A percentile compares a stretch with the other conserved stretches of the same genome.
Evolutionary conservation across 2,797 vertebrate species (phyloP).

Genomic region (Mallotus villosus): DNA sequence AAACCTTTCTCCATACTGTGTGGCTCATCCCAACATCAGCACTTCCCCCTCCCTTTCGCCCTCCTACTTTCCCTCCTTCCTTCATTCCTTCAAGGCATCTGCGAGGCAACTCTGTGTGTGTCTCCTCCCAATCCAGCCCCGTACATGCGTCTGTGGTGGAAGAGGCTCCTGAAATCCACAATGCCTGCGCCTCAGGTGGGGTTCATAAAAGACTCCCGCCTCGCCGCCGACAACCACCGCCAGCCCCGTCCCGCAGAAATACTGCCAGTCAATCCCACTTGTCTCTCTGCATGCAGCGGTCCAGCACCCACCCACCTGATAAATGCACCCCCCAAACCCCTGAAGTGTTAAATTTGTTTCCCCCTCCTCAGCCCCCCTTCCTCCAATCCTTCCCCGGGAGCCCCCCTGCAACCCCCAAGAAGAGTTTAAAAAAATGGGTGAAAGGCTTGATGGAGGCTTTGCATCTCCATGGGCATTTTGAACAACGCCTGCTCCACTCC

Average conservation of each 20-base stretch:
- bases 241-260: constrained; percentile 67
- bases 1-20: constrained; percentile 49
- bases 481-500: constrained; percentile 86
- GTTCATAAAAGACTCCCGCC: constrained; percentile 59
- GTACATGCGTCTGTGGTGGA: constrained; percentile 42
- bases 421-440: constrained; percentile 68
- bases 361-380: constrained; percentile 45
- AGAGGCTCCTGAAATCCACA: constrained; percentile 61
- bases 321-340: constrained; percentile 66
- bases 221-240: constrained; percentile 50
- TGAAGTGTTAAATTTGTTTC: constrained; percentile 79
- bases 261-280: constrained; percentile 77
- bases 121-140: constrained; percentile 63
- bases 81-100: constrained; percentile 53
- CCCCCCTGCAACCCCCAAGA: constrained; percentile 66
- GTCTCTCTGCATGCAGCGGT: constrained; percentile 75
- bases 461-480: constrained; percentile 82
- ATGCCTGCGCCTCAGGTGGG: constrained; percentile 67
- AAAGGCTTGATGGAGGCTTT: constrained; percentile 80
- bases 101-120: constrained; percentile 42
- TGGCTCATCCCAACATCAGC: constrained; percentile 53
- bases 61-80: constrained; percentile 20
- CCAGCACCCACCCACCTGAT: constrained; percentile 78
- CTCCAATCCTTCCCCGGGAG: constrained; percentile 46
- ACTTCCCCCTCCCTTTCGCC: constrained; percentile 11